Percentiles rank a stretch among this genome's conserved stretches.
Conservation (phyloP, 2,888 invertebrate species). For the Neoaliturus tenellus region DNA sequence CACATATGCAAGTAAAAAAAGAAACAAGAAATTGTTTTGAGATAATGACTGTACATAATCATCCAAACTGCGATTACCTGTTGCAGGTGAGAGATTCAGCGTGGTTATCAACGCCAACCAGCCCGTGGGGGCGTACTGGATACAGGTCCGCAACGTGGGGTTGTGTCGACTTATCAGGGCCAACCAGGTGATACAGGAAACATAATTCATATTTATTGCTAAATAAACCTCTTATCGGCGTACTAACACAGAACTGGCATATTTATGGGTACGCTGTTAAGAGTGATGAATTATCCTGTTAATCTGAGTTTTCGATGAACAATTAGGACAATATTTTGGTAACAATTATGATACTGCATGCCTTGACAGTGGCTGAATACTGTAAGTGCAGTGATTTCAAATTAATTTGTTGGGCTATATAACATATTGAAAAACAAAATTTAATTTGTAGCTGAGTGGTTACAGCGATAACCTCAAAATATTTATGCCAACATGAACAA, state of each 20-base stretch:
- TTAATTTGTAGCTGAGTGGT: too few species aligned
- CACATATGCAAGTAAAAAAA: neutral
- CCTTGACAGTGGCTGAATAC: too few species aligned
- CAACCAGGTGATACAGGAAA: neutral
- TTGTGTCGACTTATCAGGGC: slow-evolving; percentile 40
- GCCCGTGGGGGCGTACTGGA: slow-evolving; percentile 63
- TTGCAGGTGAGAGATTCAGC: slow-evolving; percentile 74
- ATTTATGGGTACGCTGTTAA: neutral
- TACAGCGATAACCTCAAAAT: too few species aligned
- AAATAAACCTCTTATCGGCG: neutral
- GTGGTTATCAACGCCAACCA: slow-evolving; percentile 72
- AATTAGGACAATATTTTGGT: too few species aligned
- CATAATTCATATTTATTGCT: neutral
- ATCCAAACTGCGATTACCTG: neutral
- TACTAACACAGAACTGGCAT: neutral
- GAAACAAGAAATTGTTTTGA: neutral
- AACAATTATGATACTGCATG: too few species aligned
- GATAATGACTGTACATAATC: neutral
- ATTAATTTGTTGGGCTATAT: too few species aligned
- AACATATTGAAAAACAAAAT: too few species aligned
- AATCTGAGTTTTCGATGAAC: too few species aligned
- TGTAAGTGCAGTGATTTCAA: too few species aligned
- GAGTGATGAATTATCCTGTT: neutral
- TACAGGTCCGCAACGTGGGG: slow-evolving; percentile 52
- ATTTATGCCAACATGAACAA: too few species aligned